These are phyloP conservation scores for Ambastaia sidthimunki DNA, from an alignment of 2,797 vertebrate genomes.

Conservation along the genomic window DNA sequence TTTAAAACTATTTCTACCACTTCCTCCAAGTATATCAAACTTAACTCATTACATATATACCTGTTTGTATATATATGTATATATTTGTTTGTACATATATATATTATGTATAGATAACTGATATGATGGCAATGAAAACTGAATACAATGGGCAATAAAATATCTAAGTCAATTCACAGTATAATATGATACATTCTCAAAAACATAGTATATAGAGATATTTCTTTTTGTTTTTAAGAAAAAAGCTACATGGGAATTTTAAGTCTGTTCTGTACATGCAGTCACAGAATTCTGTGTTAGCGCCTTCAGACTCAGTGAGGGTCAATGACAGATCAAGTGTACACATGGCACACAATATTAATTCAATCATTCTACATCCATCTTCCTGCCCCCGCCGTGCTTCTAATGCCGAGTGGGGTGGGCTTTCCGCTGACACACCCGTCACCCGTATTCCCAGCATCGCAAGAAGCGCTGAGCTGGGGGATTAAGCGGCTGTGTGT, in stretches of 20 bases:
- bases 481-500: conserved; percentile 46
- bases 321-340: conserved; percentile 77
- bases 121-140: conserved; percentile 80
- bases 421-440: conserved; percentile 39
- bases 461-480: conserved; percentile 40
- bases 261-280: conserved; percentile 84
- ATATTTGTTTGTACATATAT: conserved; percentile 69
- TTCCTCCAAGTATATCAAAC: conserved; percentile 86
- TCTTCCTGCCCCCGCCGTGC: conserved; percentile 45
- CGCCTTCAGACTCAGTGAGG: conserved; percentile 67
- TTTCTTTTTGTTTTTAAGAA: conserved; percentile 63
- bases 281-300: conserved; percentile 85
- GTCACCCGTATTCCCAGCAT: conserved; percentile 27
- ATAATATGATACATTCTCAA: conserved; percentile 87
- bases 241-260: conserved; percentile 79
- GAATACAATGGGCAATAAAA: conserved; percentile 81
- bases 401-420: conserved; percentile 61
- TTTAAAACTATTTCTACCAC: conserved; percentile 87
- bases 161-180: conserved; percentile 85
- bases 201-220: conserved; percentile 83
- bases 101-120: conserved; percentile 82
- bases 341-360: conserved; percentile 71
- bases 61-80: conserved; percentile 72
- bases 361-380: conserved; percentile 61
- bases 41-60: conserved; percentile 81